phyloP scores from a whole-genome alignment of 1,140 invertebrate genomes.

The Calephelis nemesis region DNA sequence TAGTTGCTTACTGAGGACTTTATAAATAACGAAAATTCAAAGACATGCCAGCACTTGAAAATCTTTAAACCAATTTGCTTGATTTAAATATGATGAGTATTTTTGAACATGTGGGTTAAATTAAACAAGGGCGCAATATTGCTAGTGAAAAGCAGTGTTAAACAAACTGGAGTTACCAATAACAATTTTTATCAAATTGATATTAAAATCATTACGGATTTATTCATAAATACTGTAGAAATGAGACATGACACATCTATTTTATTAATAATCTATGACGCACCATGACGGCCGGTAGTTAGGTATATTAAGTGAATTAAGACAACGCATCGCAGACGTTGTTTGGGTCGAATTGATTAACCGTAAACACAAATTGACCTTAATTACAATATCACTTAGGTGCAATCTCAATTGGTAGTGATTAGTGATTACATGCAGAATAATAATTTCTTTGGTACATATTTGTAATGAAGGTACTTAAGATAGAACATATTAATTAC shows the following conservation, averaged over 20 bases:
- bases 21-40: too few relatives aligned
- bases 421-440: constrained; percentile 38
- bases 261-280: constrained; percentile 4
- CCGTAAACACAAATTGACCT: constrained; percentile 42
- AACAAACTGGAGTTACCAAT: background rate
- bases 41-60: too few relatives aligned
- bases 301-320: constrained; percentile 33
- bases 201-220: background rate
- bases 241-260: background rate
- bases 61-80: too few relatives aligned
- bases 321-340: constrained; percentile 25
- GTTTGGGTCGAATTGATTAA: constrained; percentile 48
- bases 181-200: background rate
- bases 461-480: background rate
- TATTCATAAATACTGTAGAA: background rate
- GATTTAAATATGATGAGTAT: too few relatives aligned
- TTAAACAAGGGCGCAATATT: too few relatives aligned
- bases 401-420: constrained; percentile 40
- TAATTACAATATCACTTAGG: constrained; percentile 42
- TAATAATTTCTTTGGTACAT: constrained; percentile 37
- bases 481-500: too few relatives aligned
- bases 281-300: constrained; percentile 2
- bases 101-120: too few relatives aligned
- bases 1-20: too few relatives aligned
- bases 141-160: too few relatives aligned